Base-by-base conservation (phyloP, 1,140 invertebrate genomes). In the Rhopalosiphum maidis region DNA sequence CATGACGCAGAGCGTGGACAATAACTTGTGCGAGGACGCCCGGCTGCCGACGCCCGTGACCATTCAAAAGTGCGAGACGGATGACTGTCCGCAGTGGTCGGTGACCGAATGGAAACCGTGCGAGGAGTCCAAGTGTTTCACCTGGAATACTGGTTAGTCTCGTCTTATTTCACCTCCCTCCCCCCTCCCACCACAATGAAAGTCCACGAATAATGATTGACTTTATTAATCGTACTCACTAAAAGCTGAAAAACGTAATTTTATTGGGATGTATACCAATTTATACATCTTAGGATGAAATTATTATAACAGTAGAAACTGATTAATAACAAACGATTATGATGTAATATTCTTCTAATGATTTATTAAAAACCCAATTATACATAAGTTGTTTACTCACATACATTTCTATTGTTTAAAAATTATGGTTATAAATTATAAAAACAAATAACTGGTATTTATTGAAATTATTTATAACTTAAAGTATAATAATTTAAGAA, bases 71-170 rank as follows among this genome's bases (percentile, higher is more conserved):
- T 98, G 97, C 94, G 97, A 97, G 60, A 95, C 96, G 9, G 96
- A 96, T 87, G 96, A 96, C 90, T 98, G 97, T 95, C 97, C 97
- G 5, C 96, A 96, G 91, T 98, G 97, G 97, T 95, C 96, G 87
- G 95, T 96, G 8, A 96, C 96, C 43, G 96, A 97, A n/a, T 98
- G 97, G 97, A 96, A 96, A 3, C 94, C 95, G 2, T 98, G 97
- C 94, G 96, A 96, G 94, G 96, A 96, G 54, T 97, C 97, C 22
- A 96, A 97, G 88, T 98, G 97, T 95, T 97, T 97, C 94, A 96
- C 96, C 48, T 97, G 96, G 96, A 97, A 97, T 95, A 97, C 97
- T 94, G 97, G 97, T 77, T 15, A 15, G 60, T 51, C 15, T 51
- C 15, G 48, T 51, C 48, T 51, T 51, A 51, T 15, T 46, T 46